Conservation (phyloP, 1,140 invertebrate genomes). For the Drosophila hydei region DNA sequence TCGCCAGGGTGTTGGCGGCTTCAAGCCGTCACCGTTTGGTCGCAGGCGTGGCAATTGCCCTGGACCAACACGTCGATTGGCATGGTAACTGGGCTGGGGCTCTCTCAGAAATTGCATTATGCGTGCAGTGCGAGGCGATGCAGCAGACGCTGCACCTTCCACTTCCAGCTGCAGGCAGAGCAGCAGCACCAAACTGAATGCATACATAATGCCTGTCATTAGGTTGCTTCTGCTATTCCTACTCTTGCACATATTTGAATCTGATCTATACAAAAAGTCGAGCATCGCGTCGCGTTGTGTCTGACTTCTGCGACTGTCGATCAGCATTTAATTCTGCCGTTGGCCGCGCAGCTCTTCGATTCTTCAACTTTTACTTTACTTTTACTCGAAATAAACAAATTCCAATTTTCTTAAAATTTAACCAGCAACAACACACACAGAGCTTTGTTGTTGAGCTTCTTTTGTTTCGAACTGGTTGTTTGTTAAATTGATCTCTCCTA, state of each 20-base stretch:
- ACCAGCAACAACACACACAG: background rate
- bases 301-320: constrained; percentile 64
- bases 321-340: constrained; percentile 65
- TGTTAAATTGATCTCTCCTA: constrained; percentile 68
- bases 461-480: constrained; percentile 72
- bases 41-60: constrained; percentile 32
- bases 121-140: constrained; percentile 34
- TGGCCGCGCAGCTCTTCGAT: constrained; percentile 37
- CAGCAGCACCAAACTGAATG: constrained; percentile 17
- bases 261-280: constrained; percentile 8
- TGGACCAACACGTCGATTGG: constrained; percentile 37
- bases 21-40: constrained; percentile 44
- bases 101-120: constrained; percentile 64
- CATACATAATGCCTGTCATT: constrained; percentile 15
- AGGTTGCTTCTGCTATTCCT: constrained; percentile 17
- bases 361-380: constrained; percentile 59
- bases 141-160: constrained; percentile 15
- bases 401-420: constrained; percentile 57
- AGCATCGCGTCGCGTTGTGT: constrained; percentile 42
- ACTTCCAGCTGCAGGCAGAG: constrained; percentile 31
- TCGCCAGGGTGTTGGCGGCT: constrained; percentile 20
- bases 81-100: constrained; percentile 28
- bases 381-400: constrained; percentile 72
- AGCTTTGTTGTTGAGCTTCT: constrained; percentile 53
- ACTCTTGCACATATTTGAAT: constrained; percentile 37